phyloP scores from a whole-genome alignment of 2,888 invertebrate genomes.

The Linnaemya vulpina region DNA sequence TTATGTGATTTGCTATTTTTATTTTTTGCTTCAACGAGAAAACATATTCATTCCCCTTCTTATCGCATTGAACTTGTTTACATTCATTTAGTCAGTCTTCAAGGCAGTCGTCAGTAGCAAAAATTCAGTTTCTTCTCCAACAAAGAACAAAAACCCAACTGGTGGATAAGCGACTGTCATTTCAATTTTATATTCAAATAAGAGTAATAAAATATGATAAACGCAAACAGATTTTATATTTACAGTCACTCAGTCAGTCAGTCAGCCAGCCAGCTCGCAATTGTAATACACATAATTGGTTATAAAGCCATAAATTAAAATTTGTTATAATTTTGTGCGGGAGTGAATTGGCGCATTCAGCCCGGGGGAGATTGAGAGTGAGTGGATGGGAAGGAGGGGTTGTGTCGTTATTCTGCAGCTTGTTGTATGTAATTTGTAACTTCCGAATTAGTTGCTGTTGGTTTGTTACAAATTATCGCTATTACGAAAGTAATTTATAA shows the following conservation, averaged over 20 bases:
- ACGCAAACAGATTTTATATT: conserved; percentile 26
- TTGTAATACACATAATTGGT: conserved; percentile 24
- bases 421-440: conserved; percentile 54
- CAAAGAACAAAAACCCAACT: background rate
- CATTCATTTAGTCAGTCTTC: conserved; percentile 14
- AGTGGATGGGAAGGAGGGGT: background rate
- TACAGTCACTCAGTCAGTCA: background rate
- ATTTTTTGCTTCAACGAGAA: conserved; percentile 3
- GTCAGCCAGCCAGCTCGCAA: background rate
- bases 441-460: conserved; percentile 61
- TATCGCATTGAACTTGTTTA: conserved; percentile 42
- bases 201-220: conserved; percentile 21
- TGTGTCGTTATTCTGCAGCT: background rate
- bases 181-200: conserved; percentile 45
- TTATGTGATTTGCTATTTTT: conserved; percentile 25
- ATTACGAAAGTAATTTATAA: conserved; percentile 35
- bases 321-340: conserved; percentile 1
- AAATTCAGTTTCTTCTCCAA: background rate
- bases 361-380: background rate
- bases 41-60: conserved; percentile 22
- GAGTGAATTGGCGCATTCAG: background rate
- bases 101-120: background rate
- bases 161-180: conserved; percentile 33
- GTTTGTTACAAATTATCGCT: conserved; percentile 62
- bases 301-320: conserved; percentile 23